Base-by-base conservation (phyloP, 1,140 invertebrate species). In the Drosophila parabipectinata region DNA sequence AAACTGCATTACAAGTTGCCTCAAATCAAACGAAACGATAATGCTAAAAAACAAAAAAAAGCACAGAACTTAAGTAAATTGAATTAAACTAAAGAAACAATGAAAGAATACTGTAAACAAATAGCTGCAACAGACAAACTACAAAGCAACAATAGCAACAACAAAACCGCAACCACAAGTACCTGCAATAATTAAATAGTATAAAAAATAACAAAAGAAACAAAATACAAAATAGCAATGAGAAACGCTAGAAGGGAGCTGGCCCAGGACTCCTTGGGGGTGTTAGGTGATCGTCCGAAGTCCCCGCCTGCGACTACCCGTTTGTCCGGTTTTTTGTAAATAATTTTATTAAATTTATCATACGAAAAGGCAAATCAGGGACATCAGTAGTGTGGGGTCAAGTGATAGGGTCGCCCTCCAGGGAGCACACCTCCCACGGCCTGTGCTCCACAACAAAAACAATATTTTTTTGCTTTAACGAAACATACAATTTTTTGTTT, bases 121-220 rank as follows among this genome's bases (percentile, higher is more conserved):
- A 73, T 69, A 87, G 64, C 76, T 83, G 71, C 68, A 68, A 81
- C 57, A 75, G 56, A 66, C 57, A 44, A 77, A 60, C 78, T 88
- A 87, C 83, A 87, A 72, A 82, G 83, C 79, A 87, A 87, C 82
- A 89, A 84, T 81, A 91, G 74, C 76, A 83, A 88, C 76, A 83
- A 88, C 79, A 77, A 91, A 89, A 91, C 85, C 90, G 90, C 82
- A 91, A 91, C 83, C 90, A 87, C 90, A 91, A 91, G 90, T 91
- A 91, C 90, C 90, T 91, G 90, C 90, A 91, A 91, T 80, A 84
- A 87, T 72, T 66, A 89, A 78, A 89, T 79, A 84, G 73, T 73
- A 85, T 80, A 85, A 85, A 83, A 53, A 64, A 21, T 21, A 21
- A 47, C 72, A 56, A 68, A 83, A 73, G 64, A 77, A 67, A 45